These are phyloP conservation scores for Promerops cafer DNA, from an alignment of 2,113 vertebrate genomes.

Conservation along the genomic window DNA sequence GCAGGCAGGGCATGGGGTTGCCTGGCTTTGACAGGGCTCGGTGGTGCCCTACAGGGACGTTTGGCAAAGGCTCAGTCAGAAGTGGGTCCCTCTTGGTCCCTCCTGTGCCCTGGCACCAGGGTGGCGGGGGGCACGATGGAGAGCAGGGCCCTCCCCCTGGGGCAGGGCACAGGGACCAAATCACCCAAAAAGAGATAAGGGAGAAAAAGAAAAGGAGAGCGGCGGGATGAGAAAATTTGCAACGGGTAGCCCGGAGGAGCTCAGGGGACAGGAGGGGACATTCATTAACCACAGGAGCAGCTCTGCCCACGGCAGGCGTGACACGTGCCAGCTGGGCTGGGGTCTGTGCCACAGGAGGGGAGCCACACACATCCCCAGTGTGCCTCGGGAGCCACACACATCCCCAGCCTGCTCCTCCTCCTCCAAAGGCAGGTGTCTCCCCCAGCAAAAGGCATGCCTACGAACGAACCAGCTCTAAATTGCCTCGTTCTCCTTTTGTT, in stretches of 20 bases:
- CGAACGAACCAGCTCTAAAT: conserved; percentile 17
- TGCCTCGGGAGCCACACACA: fast-evolving
- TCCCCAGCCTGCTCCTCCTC: not conserved
- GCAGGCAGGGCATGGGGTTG: not conserved
- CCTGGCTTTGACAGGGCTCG: not conserved
- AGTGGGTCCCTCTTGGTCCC: fast-evolving
- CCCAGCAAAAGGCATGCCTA: not conserved
- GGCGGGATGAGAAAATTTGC: fast-evolving
- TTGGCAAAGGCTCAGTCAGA: not conserved
- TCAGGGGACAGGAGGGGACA: not conserved
- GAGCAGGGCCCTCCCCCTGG: not conserved
- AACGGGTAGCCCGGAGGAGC: not conserved
- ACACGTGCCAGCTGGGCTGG: fast-evolving
- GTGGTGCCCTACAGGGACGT: fast-evolving
- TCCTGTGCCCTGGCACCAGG: not conserved
- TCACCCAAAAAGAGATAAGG: not conserved
- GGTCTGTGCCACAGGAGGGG: not conserved
- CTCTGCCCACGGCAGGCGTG: not conserved
- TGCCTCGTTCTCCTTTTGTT: conserved; percentile 42
- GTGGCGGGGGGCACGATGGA: fast-evolving
- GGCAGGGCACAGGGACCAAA: fast-evolving
- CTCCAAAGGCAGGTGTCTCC: not conserved
- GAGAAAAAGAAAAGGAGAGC: fast-evolving
- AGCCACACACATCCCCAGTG: not conserved
- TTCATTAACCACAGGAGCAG: not conserved